Evolutionary conservation across 2,797 vertebrate genomes (phyloP).

Genomic region (Hypotaenidia philippensis): DNA sequence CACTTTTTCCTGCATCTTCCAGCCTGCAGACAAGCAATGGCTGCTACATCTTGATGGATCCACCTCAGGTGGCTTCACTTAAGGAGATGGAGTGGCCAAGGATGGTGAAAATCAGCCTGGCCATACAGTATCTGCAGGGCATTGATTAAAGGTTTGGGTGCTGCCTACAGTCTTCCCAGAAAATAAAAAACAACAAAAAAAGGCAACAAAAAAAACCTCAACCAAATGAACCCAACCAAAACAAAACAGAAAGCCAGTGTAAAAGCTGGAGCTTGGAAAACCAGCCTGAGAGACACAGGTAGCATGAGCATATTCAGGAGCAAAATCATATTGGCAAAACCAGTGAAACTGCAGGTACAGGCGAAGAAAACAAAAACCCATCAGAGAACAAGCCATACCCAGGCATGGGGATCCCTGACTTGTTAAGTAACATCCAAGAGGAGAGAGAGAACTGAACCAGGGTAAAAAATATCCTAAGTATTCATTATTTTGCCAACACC

Average conservation of each 20-base stretch:
- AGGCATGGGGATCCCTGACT: background rate
- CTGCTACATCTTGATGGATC: background rate
- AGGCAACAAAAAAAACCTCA: no score
- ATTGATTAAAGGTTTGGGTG: background rate
- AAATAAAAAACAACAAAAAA: background rate
- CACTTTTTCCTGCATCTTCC: background rate
- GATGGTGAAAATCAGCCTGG: background rate
- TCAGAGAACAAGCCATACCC: background rate
- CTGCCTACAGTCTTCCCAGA: background rate
- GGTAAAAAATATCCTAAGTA: fast-evolving
- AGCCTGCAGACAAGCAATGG: background rate
- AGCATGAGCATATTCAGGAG: background rate
- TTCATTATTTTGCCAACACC: background rate
- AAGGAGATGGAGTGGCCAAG: background rate
- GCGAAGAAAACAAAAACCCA: background rate
- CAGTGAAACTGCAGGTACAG: background rate
- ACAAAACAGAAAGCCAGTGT: background rate
- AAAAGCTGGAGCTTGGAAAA: background rate
- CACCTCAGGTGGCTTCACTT: background rate
- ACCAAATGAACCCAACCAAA: no score
- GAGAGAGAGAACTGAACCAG: background rate
- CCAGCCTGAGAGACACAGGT: background rate
- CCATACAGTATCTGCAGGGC: background rate
- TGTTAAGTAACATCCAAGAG: background rate
- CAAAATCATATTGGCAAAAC: background rate